Percentiles rank a stretch among this genome's conserved stretches.
phyloP scores from a whole-genome alignment of 2,888 invertebrate genomes.

The Stenichneumon culpator region DNA sequence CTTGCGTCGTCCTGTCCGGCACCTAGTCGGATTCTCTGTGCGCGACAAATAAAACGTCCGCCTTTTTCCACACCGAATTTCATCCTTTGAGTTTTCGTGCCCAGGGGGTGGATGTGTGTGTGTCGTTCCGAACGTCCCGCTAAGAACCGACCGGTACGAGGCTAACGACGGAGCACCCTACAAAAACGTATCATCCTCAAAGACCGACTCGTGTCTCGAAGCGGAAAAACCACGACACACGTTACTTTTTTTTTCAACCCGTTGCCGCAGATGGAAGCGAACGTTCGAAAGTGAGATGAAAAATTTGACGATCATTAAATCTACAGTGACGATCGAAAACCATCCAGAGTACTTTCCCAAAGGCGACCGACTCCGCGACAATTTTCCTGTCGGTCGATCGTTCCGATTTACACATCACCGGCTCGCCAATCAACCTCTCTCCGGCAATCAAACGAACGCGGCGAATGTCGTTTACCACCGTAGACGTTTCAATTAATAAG shows the following conservation, averaged over 20 bases:
- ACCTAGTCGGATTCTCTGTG: conserved; percentile 40
- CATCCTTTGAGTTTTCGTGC: conserved; percentile 14
- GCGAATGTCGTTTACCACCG: not conserved
- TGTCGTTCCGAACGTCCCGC: conserved; percentile 10
- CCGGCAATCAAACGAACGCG: not conserved
- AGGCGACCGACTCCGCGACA: not conserved
- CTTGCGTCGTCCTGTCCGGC: conserved; percentile 20
- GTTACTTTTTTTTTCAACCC: not conserved
- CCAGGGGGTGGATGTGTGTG: not conserved
- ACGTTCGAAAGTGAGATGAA: too few species aligned
- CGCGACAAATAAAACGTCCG: conserved; percentile 12
- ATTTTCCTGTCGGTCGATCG: not conserved
- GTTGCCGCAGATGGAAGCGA: too few species aligned
- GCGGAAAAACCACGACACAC: not conserved
- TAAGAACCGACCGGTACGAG: conserved; percentile 2
- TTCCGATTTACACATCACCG: not conserved
- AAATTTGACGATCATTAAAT: not conserved
- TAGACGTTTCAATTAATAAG: not conserved
- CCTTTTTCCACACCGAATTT: conserved; percentile 35
- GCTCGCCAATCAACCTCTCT: not conserved
- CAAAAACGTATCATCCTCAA: not conserved
- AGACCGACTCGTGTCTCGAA: not conserved
- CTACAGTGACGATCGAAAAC: not conserved
- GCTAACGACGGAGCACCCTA: conserved; percentile 6
- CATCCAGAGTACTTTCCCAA: not conserved